Conservation (phyloP, 2,113 vertebrate species). For the Tragelaphus imberbis region DNA sequence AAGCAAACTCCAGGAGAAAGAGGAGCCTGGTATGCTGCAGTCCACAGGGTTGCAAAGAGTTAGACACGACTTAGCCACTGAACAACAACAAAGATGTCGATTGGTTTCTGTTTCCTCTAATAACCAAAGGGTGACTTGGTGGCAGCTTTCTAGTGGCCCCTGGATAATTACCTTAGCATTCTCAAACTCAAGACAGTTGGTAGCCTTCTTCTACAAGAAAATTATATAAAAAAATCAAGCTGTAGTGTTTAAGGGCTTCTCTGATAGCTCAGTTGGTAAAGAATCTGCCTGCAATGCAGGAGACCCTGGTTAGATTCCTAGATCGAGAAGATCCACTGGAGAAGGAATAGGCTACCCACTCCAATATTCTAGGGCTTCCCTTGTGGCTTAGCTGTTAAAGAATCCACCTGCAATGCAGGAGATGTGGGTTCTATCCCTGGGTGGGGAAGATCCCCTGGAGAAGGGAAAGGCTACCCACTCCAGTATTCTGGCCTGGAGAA, state of each 20-base stretch:
- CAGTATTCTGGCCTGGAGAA: background rate
- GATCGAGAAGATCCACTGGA: background rate
- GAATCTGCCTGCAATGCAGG: background rate
- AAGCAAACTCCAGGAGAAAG: background rate
- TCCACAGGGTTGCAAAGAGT: background rate
- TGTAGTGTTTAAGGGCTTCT: background rate
- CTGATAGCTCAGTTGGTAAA: background rate
- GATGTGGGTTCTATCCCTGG: rapidly evolving
- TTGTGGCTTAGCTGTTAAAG: background rate
- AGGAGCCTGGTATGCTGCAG: background rate
- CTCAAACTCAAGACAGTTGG: background rate
- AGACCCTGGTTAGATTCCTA: background rate
- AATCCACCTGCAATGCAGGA: background rate
- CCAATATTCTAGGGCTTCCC: background rate
- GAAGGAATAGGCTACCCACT: background rate
- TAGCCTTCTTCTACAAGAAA: background rate
- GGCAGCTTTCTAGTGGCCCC: background rate
- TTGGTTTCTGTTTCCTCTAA: background rate
- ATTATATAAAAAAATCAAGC: background rate
- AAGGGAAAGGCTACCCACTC: background rate
- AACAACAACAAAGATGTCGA: background rate
- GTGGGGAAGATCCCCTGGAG: background rate
- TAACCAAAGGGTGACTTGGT: background rate
- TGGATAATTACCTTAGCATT: background rate
- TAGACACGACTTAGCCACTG: background rate